Evolutionary conservation across 2,113 vertebrate genomes (phyloP).

Genomic region (Campylomormyrus tamandua): DNA sequence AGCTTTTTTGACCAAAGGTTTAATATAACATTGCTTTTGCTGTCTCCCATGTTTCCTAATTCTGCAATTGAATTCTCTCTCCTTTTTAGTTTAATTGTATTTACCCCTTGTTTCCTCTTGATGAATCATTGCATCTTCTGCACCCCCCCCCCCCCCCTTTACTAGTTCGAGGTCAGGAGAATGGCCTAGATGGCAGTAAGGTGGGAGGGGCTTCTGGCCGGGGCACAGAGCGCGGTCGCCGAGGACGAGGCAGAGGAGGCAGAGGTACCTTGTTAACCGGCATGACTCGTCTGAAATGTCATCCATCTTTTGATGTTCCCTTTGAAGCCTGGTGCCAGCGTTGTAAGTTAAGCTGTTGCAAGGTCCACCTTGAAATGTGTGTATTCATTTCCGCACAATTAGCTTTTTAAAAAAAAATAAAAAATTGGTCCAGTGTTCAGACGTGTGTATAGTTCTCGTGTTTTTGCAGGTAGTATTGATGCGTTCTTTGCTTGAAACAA

Average conservation of each 20-base stretch:
- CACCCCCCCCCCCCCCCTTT: not conserved
- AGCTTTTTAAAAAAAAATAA: not conserved
- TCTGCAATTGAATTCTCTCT: not conserved
- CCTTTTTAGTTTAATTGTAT: not conserved
- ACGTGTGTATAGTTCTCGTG: not conserved
- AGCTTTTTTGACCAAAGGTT: not conserved
- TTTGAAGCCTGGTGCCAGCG: not conserved
- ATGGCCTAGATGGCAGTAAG: constrained; percentile 82
- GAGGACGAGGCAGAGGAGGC: constrained; percentile 83
- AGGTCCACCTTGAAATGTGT: not conserved
- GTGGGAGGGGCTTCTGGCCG: constrained; percentile 72
- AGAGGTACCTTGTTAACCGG: constrained; percentile 64
- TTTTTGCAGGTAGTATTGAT: not conserved
- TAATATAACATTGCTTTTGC: not conserved
- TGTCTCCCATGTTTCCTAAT: not conserved
- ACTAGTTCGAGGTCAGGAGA: constrained; percentile 91
- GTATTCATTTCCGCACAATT: not conserved
- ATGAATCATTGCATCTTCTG: not conserved
- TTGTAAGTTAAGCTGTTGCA: not conserved
- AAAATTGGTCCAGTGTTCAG: not conserved
- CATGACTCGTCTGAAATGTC: not conserved
- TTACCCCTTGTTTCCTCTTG: not conserved
- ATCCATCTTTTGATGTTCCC: not conserved
- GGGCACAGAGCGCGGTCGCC: constrained; percentile 82
- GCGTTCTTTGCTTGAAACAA: not conserved